Evolutionary conservation across 2,888 invertebrate species (phyloP), one percentile per base, ranked within the genome.

Genomic region (Elmis aenea): DNA sequence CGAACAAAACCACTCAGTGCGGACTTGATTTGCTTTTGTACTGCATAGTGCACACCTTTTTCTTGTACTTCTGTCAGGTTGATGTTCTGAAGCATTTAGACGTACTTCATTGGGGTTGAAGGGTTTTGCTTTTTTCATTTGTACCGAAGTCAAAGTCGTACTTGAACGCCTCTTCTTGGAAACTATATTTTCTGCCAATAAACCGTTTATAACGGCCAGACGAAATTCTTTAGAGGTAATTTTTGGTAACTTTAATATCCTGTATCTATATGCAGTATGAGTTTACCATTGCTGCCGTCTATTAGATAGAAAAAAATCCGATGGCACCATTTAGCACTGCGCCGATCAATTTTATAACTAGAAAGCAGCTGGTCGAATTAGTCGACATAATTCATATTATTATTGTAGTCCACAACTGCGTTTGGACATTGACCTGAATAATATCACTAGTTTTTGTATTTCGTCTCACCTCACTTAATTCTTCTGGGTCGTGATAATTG

Each of bases 291-390:
- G n/a, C 38, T 27, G 9, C 48, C 47, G 40, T 55, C 54, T 8
- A 54, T 13, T 22, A 58, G 52, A 33, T 49, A 42, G 27, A 51
- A 57, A 26, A 53, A 50, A 21, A 55, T 46, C 13, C 42, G 5
- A 20, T 48, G 48, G 50, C 53, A 55, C 55, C 55, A 57, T 48
- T 58, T 59, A 22, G 42, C 39, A 26, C 49, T 51, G 38, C 52
- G 54, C 15, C 54, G 27, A 29, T 57, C 42, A 15, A 51, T 48
- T 36, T 51, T 46, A 37, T 57, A 57, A 15, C 27, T 22, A 20
- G 43, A 16, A 38, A 46, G 47, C 12, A 51, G 25, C 40, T 50
- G 48, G 28, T 58, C 50, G 25, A 52, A 53, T 26, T 51, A 52
- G 33, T 59, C 54, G 2, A 58, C 52, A 27, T 29, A 49, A 28